A percentile compares a stretch with the other conserved stretches of the same genome.
phyloP scores from a whole-genome alignment of 2,888 invertebrate genomes.

The Cephus runcator region DNA sequence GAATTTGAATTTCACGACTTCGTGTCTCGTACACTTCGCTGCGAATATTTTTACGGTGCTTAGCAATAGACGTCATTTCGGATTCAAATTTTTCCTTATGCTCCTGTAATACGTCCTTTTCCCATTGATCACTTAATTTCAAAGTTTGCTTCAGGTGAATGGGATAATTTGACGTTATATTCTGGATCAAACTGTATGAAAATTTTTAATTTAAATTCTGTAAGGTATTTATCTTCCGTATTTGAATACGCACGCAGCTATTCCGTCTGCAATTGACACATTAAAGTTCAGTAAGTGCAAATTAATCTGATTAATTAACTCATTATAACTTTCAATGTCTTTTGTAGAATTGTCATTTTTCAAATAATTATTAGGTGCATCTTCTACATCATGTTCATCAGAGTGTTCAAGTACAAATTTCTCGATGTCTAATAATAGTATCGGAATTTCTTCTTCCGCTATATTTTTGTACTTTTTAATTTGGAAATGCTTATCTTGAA shows the following conservation, averaged over 20 bases:
- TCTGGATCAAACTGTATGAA: slow-evolving; percentile 23
- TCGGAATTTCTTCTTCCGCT: slow-evolving; percentile 19
- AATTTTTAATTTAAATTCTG: not conserved
- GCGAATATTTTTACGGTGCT: slow-evolving; percentile 22
- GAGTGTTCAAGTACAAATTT: slow-evolving; percentile 11
- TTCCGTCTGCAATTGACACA: not conserved
- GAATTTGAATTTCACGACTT: slow-evolving; percentile 26
- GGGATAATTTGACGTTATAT: slow-evolving; percentile 21
- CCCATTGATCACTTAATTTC: slow-evolving; percentile 24
- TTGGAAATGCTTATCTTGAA: slow-evolving; percentile 30
- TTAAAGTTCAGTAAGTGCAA: not conserved
- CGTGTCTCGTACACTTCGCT: slow-evolving; percentile 25
- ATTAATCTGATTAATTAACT: not conserved
- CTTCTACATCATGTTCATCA: not conserved
- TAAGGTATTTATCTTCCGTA: not conserved
- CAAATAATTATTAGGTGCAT: not conserved
- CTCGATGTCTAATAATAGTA: slow-evolving; percentile 23
- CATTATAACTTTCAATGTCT: not conserved
- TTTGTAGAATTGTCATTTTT: not conserved
- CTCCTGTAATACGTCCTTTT: slow-evolving; percentile 17
- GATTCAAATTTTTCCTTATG: slow-evolving; percentile 14
- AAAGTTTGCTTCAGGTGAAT: slow-evolving; percentile 21
- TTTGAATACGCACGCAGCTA: not conserved
- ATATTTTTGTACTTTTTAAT: slow-evolving; percentile 26
- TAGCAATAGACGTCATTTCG: slow-evolving; percentile 20